These are phyloP conservation scores for Semotilus atromaculatus DNA, from an alignment of 2,797 vertebrate species.

Conservation along the genomic window DNA sequence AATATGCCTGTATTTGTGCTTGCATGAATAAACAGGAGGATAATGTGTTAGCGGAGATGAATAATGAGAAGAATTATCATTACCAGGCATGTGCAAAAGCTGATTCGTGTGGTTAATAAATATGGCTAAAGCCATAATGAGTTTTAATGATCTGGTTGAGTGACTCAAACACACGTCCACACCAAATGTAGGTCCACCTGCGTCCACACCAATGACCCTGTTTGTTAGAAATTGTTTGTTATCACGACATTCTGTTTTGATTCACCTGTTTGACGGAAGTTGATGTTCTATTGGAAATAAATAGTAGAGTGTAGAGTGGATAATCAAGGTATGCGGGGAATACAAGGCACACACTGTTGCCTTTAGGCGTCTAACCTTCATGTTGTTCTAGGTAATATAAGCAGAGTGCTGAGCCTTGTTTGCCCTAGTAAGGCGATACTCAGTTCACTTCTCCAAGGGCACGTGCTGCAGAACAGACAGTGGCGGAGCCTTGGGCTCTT, in stretches of 20 bases:
- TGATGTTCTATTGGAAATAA: background rate
- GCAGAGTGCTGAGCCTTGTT: slow-evolving; percentile 52
- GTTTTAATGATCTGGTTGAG: slow-evolving; percentile 26
- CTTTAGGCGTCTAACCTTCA: slow-evolving; percentile 52
- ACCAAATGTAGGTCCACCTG: slow-evolving; percentile 19
- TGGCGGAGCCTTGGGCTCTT: slow-evolving; percentile 43
- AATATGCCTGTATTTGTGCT: slow-evolving; percentile 43
- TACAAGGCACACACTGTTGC: slow-evolving; percentile 42
- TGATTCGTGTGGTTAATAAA: slow-evolving; percentile 53
- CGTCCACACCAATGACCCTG: background rate
- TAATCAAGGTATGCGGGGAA: slow-evolving; percentile 12
- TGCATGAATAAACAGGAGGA: slow-evolving; percentile 47
- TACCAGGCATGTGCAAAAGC: slow-evolving; percentile 45
- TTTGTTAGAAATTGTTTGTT: background rate
- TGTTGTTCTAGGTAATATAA: slow-evolving; percentile 56
- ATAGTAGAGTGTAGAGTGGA: slow-evolving; percentile 16
- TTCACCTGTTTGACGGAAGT: background rate
- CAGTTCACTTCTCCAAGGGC: slow-evolving; percentile 61
- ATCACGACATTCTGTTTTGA: background rate
- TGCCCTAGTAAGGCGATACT: slow-evolving; percentile 59
- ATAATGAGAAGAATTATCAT: slow-evolving; percentile 58
- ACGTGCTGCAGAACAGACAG: slow-evolving; percentile 36
- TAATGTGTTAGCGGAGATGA: slow-evolving; percentile 52
- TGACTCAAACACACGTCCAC: slow-evolving; percentile 24
- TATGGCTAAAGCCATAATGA: slow-evolving; percentile 53